These are phyloP conservation scores for Paradisaea rubra DNA, from an alignment of 2,113 vertebrate genomes.

Conservation along the genomic window DNA sequence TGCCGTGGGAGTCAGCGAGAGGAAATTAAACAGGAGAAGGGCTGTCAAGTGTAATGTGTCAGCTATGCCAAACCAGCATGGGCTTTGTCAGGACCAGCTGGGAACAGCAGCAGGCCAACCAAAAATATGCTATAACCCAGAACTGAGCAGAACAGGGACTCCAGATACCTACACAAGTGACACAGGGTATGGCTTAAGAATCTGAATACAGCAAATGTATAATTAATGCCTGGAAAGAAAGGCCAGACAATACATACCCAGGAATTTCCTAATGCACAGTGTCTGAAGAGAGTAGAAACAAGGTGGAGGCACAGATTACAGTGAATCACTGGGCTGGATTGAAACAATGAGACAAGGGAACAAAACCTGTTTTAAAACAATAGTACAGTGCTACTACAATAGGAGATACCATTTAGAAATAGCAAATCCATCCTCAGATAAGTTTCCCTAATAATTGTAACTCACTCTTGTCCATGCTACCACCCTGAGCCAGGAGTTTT, in stretches of 20 bases:
- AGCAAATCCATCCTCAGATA: background rate
- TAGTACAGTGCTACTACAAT: background rate
- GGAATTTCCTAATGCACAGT: background rate
- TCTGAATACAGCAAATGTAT: background rate
- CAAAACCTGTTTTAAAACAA: background rate
- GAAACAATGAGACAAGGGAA: background rate
- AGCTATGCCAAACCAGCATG: background rate
- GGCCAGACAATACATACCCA: background rate
- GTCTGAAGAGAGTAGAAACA: background rate
- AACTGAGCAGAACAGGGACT: background rate
- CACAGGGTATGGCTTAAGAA: background rate
- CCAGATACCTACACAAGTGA: background rate
- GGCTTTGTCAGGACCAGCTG: background rate
- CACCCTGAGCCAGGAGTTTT: background rate
- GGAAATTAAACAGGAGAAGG: constrained; percentile 28
- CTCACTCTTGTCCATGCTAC: background rate
- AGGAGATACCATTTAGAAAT: background rate
- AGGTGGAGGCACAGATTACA: background rate
- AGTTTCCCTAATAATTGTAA: background rate
- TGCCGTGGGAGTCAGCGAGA: background rate
- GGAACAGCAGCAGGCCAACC: background rate
- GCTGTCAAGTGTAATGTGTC: background rate
- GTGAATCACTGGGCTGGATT: background rate
- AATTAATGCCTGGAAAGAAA: background rate
- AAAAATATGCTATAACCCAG: background rate